Percentiles rank a stretch among this genome's conserved stretches.
Evolutionary conservation across 2,797 vertebrate species (phyloP).

Genomic region (Syngnathus acus): DNA sequence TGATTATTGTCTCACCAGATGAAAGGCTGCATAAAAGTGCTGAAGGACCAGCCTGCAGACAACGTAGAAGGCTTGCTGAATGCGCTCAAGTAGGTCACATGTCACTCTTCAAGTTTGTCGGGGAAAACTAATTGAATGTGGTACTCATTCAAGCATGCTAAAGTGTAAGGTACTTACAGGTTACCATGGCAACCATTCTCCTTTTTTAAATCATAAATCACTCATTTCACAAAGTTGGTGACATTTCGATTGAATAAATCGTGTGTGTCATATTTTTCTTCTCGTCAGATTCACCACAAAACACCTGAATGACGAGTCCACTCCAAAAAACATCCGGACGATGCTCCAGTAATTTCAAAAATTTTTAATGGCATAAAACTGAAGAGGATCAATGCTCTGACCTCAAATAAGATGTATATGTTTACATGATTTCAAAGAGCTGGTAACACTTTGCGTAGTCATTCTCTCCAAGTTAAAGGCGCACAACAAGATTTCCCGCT

Average conservation of each 20-base stretch:
- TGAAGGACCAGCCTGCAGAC: constrained; percentile 94
- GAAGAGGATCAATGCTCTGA: constrained; percentile 85
- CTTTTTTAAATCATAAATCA: no score
- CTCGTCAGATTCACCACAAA: constrained; percentile 92
- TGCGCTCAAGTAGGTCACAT: constrained; percentile 86
- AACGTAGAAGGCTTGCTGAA: constrained; percentile 95
- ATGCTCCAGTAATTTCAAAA: constrained; percentile 89
- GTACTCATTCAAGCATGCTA: not conserved
- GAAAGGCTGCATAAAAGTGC: constrained; percentile 74
- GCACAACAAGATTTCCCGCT: no score
- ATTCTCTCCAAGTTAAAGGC: constrained; percentile 74
- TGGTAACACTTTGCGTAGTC: constrained; percentile 96
- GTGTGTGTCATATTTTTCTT: not conserved
- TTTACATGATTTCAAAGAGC: constrained; percentile 99
- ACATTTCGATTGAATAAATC: not conserved
- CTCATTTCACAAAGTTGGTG: not conserved
- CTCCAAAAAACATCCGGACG: constrained; percentile 94
- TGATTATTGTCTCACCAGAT: constrained; percentile 39
- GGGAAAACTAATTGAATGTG: not conserved
- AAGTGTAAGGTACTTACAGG: no score
- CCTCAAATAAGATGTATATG: constrained; percentile 97
- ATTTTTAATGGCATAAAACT: constrained; percentile 43
- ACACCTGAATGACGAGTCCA: constrained; percentile 98
- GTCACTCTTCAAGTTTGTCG: not conserved
- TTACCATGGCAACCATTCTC: no score